Base-by-base conservation (phyloP, 1,140 invertebrate genomes). In the Drosophila lacteicornis region DNA sequence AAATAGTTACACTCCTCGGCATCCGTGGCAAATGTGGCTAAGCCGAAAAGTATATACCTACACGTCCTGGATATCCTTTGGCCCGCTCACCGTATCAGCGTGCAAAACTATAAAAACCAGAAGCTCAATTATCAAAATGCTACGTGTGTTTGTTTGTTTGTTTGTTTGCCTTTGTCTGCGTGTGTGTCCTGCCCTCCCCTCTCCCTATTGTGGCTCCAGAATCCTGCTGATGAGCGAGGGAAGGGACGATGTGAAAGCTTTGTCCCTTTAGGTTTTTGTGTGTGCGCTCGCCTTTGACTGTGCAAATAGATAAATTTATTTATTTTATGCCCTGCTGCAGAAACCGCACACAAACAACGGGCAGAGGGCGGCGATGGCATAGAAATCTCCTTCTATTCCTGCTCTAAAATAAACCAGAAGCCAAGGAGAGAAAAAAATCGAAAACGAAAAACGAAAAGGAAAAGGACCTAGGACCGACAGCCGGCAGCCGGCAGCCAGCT, bases 261-360 rank as follows among this genome's bases (percentile, higher is more conserved):
- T 86, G 81, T 86, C 79, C 83, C 85, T 78, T 88, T 78, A 49
- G 76, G 68, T 57, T 70, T 79, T 63, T 82, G 50, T 85, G 58
- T 82, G 67, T 78, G 67, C 70, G 84, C 60, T 70, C 84, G 83
- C 79, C 82, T 86, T 85, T 86, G 82, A 87, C 82, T 85, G 82
- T 79, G 79, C 83, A 88, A 84, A 88, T 88, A 84, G 84, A 87
- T 87, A 88, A 88, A 87, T 87, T 87, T 87, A 88, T 87, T 84
- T 87, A 87, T 87, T 87, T 87, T 84, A 87, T 87, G 77, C 80
- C 63, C 84, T 51, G 67, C 69, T 73, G 45, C 69, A 78, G 63
- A 77, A 78, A 65, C 82, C 74, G 62, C 75, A 79, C 68, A 79
- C 79, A 65, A 62, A 70, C 70, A 75, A 60, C 22, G 33, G 55